Conservation (phyloP, 1,140 invertebrate species). For the Agrilus planipennis region DNA sequence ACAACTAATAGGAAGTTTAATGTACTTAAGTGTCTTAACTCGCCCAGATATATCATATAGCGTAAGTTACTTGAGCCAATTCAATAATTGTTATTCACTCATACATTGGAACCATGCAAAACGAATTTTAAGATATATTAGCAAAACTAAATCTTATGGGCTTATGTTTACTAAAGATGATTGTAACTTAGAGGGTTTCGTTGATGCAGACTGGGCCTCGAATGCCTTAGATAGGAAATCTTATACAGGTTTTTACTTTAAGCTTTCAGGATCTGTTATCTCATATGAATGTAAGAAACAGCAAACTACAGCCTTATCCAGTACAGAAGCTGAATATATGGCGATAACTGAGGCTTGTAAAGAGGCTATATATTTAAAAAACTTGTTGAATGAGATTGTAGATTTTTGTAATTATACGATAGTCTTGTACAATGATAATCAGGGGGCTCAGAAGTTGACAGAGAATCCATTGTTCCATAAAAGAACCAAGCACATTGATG, state of each 20-base stretch:
- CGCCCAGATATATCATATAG: no score
- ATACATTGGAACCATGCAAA: no score
- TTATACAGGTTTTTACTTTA: slow-evolving; percentile 21
- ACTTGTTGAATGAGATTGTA: slow-evolving; percentile 15
- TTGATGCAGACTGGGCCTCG: slow-evolving; percentile 32
- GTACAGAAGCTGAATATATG: slow-evolving; percentile 32
- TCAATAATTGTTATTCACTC: no score
- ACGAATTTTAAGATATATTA: slow-evolving; percentile 33
- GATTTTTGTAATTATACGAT: slow-evolving; percentile 1
- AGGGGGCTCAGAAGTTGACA: slow-evolving; percentile 27
- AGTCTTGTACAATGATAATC: slow-evolving; percentile 30
- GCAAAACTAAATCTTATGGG: slow-evolving; percentile 25
- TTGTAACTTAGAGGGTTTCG: slow-evolving; percentile 18
- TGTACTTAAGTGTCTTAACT: no score
- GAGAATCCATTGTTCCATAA: slow-evolving; percentile 24
- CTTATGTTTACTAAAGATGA: slow-evolving; percentile 9
- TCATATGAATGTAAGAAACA: slow-evolving; percentile 28
- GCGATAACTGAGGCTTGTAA: slow-evolving; percentile 19
- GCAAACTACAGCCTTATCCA: slow-evolving; percentile 22
- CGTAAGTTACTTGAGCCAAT: no score
- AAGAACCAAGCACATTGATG: slow-evolving; percentile 30
- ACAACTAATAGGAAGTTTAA: no score
- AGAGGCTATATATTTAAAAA: slow-evolving; percentile 22
- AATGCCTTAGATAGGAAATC: slow-evolving; percentile 19
- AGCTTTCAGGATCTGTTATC: slow-evolving; percentile 8